Conservation (phyloP, 2,797 vertebrate species). For the Alcedo atthis region DNA sequence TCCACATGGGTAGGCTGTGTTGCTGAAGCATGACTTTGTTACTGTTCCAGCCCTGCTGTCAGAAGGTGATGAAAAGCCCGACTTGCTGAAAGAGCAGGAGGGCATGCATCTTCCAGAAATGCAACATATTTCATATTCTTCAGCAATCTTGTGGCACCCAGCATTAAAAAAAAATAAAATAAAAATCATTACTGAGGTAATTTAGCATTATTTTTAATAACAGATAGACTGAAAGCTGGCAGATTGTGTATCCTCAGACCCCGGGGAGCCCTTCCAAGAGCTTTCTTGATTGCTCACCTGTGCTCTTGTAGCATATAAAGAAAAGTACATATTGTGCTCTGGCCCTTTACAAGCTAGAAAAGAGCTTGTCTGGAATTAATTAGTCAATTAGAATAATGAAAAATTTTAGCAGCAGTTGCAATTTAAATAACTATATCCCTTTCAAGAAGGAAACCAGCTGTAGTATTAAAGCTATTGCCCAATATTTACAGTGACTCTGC, state of each 20-base stretch:
- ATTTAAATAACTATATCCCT: background rate
- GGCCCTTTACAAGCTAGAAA: background rate
- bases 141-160: background rate
- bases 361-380: background rate
- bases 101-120: background rate
- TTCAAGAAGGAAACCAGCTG: background rate
- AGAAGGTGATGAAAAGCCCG: background rate
- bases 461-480: background rate
- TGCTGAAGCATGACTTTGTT: background rate
- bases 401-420: background rate
- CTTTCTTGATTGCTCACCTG: background rate
- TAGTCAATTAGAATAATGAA: background rate
- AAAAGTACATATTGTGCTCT: background rate
- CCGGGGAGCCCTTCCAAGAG: background rate
- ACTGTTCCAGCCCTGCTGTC: background rate
- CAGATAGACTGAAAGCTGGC: background rate
- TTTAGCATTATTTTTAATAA: background rate
- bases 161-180: background rate
- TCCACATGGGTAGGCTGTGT: background rate
- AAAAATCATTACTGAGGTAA: background rate
- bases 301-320: background rate
- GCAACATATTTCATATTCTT: background rate
- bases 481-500: background rate
- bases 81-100: background rate
- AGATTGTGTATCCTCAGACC: background rate